Conservation (phyloP, 2,113 vertebrate species). For the western clawed frog (Xenopus tropicalis) region DNA sequence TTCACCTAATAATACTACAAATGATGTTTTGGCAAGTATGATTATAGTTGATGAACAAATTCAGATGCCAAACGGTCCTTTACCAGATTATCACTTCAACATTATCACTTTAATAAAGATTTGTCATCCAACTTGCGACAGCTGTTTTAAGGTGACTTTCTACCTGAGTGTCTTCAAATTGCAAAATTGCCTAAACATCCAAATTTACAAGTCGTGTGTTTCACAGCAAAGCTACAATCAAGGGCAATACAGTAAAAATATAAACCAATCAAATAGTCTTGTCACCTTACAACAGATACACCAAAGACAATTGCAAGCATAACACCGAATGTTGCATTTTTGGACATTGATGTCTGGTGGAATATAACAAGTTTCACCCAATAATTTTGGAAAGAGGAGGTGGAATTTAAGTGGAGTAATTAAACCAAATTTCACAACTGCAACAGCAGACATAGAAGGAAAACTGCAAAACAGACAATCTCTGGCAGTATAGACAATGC, state of each 20-base stretch:
- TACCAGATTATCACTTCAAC: constrained; percentile 72
- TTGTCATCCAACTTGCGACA: constrained; percentile 75
- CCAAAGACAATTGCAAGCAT: constrained; percentile 61
- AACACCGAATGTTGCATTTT: constrained; percentile 67
- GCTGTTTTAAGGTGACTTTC: constrained; percentile 85
- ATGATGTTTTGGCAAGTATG: constrained; percentile 81
- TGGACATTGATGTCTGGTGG: constrained; percentile 65
- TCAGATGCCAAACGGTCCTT: constrained; percentile 72
- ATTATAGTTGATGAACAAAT: constrained; percentile 89
- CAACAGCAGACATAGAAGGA: constrained; percentile 66
- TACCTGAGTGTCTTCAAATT: constrained; percentile 77
- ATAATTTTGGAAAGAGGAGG: constrained; percentile 30
- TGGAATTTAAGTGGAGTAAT: constrained; percentile 41
- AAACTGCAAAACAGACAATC: constrained; percentile 66
- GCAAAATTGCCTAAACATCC: constrained; percentile 72
- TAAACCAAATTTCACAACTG: constrained; percentile 64
- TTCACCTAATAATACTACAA: constrained; percentile 86
- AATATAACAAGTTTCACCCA: constrained; percentile 59
- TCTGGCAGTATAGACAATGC: constrained; percentile 64
- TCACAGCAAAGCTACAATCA: constrained; percentile 80
- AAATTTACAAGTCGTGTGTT: constrained; percentile 77
- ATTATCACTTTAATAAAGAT: constrained; percentile 67
- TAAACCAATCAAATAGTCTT: constrained; percentile 77
- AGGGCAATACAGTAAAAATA: constrained; percentile 68
- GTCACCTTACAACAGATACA: constrained; percentile 95